Evolutionary conservation across 2,113 vertebrate species (phyloP).

Genomic region (Tiliqua scincoides): DNA sequence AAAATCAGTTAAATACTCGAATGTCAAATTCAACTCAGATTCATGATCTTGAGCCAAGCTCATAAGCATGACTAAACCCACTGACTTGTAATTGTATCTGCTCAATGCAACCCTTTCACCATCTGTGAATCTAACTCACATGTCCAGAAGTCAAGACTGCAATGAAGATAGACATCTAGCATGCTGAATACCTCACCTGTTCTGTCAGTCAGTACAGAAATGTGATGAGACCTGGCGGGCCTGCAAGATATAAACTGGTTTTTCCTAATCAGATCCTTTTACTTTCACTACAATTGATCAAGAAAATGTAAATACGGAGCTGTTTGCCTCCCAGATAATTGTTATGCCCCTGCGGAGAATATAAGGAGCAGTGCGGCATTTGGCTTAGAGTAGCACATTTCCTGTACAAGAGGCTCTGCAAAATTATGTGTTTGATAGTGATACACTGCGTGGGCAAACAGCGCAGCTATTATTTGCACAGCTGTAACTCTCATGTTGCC

Average conservation of each 20-base stretch:
- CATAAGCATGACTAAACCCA: not conserved
- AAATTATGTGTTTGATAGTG: not conserved
- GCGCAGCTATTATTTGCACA: constrained; percentile 19
- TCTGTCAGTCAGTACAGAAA: not conserved
- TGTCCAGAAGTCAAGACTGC: not conserved
- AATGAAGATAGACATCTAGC: not conserved
- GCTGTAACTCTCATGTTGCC: not conserved
- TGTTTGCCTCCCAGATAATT: not conserved
- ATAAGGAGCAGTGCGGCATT: constrained; percentile 31
- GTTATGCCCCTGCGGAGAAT: not conserved
- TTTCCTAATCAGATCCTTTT: not conserved
- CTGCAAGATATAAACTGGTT: rapidly evolving
- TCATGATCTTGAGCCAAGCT: not conserved
- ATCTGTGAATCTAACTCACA: not conserved
- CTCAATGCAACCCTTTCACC: not conserved
- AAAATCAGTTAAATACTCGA: not conserved
- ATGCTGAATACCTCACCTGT: not conserved
- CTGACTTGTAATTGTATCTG: not conserved
- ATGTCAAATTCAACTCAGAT: not conserved
- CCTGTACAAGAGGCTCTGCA: rapidly evolving
- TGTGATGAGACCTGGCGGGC: not conserved
- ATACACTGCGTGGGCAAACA: constrained; percentile 25
- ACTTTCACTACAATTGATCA: constrained; percentile 22
- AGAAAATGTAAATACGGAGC: constrained; percentile 1
- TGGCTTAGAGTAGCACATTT: constrained; percentile 21